phyloP scores from a whole-genome alignment of 2,797 vertebrate species.

The Lycodopsis pacificus region DNA sequence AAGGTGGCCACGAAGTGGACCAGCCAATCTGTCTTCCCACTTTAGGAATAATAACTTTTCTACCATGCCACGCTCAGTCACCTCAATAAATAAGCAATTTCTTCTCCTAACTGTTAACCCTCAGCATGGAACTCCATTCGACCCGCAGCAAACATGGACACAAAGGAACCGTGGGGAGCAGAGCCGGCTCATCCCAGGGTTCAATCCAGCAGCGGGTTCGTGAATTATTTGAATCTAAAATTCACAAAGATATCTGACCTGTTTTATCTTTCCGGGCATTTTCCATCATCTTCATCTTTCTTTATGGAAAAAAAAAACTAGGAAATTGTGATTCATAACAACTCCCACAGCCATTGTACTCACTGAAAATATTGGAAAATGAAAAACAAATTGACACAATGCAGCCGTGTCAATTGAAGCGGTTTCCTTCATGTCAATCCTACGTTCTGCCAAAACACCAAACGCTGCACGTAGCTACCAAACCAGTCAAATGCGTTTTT shows the following conservation, averaged over 20 bases:
- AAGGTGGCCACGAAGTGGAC: conserved; percentile 61
- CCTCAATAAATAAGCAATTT: conserved; percentile 76
- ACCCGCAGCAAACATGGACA: conserved; percentile 53
- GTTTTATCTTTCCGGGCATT: conserved; percentile 8
- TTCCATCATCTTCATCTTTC: conserved; percentile 23
- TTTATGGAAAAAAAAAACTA: not conserved
- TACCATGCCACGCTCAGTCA: conserved; percentile 61
- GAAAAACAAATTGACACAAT: not conserved
- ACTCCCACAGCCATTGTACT: not conserved
- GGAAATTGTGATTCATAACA: not conserved
- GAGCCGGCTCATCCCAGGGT: conserved; percentile 26
- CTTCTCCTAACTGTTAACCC: conserved; percentile 52
- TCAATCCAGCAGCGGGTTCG: conserved; percentile 2
- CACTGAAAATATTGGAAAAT: not conserved
- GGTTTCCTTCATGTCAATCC: not conserved
- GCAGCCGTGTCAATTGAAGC: conserved; percentile 5
- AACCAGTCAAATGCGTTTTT: conserved; percentile 39
- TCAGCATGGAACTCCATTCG: conserved; percentile 48
- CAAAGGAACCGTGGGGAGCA: conserved; percentile 25
- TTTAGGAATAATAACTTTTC: conserved; percentile 65
- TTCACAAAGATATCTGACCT: conserved; percentile 38
- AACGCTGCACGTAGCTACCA: conserved; percentile 1
- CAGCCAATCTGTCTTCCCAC: conserved; percentile 61
- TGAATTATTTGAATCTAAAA: conserved; percentile 43
- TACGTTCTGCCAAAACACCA: conserved; percentile 12